Percentiles rank a stretch among this genome's conserved stretches.
phyloP scores from a whole-genome alignment of 2,797 vertebrate genomes.

The Leucoraja ocellata region DNA sequence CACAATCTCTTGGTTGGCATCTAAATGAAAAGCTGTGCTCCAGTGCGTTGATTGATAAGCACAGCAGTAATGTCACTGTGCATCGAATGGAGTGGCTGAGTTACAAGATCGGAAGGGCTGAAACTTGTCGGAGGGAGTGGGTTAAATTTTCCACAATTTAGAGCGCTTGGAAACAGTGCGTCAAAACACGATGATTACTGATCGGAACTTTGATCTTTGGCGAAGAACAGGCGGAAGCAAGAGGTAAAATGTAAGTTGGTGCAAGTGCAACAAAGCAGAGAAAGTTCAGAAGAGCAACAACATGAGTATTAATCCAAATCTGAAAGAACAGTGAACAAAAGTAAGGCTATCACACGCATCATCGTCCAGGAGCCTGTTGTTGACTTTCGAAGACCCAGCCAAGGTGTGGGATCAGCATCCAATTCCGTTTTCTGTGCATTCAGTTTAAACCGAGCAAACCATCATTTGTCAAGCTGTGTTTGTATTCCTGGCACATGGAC shows the following conservation, averaged over 20 bases:
- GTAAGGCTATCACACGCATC: neutral
- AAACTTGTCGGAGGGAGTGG: neutral
- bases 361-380: neutral
- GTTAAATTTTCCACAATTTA: neutral
- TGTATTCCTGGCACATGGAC: neutral
- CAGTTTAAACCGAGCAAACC: neutral
- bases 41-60: neutral
- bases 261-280: neutral
- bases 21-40: neutral
- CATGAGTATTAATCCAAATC: neutral
- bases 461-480: neutral
- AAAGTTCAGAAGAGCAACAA: neutral
- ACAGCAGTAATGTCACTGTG: neutral
- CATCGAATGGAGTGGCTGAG: neutral
- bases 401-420: neutral
- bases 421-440: neutral
- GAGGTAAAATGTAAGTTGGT: neutral
- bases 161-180: neutral
- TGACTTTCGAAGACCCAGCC: neutral
- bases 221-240: neutral
- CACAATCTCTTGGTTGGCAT: neutral
- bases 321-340: neutral
- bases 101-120: neutral
- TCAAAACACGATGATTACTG: neutral
- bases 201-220: neutral